Evolutionary conservation across 2,888 invertebrate genomes (phyloP), one percentile per base, ranked within the genome.

Genomic region (Sarcophaga caerulescens): DNA sequence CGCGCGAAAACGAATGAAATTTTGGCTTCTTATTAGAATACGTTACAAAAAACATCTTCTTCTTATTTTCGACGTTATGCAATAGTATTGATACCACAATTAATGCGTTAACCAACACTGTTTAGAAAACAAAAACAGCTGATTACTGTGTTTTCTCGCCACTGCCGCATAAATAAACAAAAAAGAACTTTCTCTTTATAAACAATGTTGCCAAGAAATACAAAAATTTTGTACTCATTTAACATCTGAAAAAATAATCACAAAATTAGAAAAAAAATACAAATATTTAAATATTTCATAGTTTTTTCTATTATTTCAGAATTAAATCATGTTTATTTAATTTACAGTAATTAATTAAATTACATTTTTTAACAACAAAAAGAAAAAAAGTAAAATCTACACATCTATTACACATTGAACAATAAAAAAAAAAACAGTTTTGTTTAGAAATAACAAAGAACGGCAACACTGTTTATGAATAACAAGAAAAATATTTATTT

Each of bases 41-140:
- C 10, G 60, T 35, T 35, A 35, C 35, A 35, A 8, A 1, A 35
- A 35, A 35, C 2, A 23, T 23, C 66, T 70, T 44, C 57, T 75
- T 47, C 52, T 69, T 81, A 21, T 14, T 35, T 57, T 14, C 3
- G 11, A 21, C 52, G 1, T 1, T 35, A 1, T 17, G 6, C 11
- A 19, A 8, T 5, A n/a, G 19, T 17, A 45, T 6, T 65, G 45
- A 19, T 45, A 63, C 1, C 62, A 4, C 0, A 12, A 21, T 1
- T 12, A 11, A 35, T 23, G 44, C 76, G 65, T 57, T 84, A 47
- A 63, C 63, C 78, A 79, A 79, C 84, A 84, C 79, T 71, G n/a
- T 0, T 35, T n/a, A 12, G 2, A 35, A 65, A 11, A 19, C 60
- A 47, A 23, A 70, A 77, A 63, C 85, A 85, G 77, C 85, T 85